These are phyloP conservation scores for Malacosoma neustria DNA, from an alignment of 2,888 invertebrate species.

Conservation along the genomic window DNA sequence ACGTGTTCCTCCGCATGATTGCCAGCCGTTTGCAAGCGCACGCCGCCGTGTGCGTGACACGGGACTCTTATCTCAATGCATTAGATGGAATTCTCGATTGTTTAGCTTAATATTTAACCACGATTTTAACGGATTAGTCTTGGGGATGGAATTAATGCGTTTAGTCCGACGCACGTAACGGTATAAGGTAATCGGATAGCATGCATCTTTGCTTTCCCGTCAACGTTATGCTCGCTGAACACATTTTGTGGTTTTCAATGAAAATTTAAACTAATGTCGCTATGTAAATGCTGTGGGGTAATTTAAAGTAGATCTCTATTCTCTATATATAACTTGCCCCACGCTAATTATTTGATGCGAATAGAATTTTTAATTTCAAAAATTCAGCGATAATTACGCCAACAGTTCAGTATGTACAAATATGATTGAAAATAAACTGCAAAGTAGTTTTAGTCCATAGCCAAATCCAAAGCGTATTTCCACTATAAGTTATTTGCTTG, in stretches of 20 bases:
- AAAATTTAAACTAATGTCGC: conserved; percentile 18
- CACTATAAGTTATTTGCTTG: no score
- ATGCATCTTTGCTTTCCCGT: conserved; percentile 35
- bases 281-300: background rate
- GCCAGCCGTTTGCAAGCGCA: conserved; percentile 12
- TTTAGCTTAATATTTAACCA: conserved; percentile 25
- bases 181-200: conserved; percentile 27
- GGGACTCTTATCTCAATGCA: conserved; percentile 19
- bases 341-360: no score
- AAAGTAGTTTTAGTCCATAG: no score
- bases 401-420: no score
- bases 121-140: conserved; percentile 19
- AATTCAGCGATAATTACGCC: no score
- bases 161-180: conserved; percentile 18
- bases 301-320: no score
- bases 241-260: conserved; percentile 34
- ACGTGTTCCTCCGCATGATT: background rate
- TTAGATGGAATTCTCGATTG: conserved; percentile 24
- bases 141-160: conserved; percentile 3
- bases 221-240: conserved; percentile 39
- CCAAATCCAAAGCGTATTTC: no score
- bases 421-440: no score
- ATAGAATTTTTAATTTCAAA: no score
- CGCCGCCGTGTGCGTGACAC: conserved; percentile 14
- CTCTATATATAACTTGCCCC: no score